Percentiles rank a stretch among this genome's conserved stretches.
phyloP scores from a whole-genome alignment of 1,140 invertebrate species.

The Drosophila ohnishii region DNA sequence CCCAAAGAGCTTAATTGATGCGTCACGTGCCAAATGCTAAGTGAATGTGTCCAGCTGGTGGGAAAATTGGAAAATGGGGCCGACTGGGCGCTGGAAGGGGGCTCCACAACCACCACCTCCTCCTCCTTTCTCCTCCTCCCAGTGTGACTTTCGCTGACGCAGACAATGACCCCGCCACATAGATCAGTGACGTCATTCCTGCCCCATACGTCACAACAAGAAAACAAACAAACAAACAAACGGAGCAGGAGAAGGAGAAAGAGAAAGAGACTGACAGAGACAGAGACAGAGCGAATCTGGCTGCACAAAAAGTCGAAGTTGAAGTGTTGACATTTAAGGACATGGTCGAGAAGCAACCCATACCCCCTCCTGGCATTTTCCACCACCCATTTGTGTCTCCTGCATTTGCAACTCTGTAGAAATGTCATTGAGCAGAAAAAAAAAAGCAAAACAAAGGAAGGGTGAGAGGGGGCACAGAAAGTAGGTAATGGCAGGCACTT shows the following conservation, averaged over 20 bases:
- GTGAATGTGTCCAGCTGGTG: slow-evolving; percentile 18
- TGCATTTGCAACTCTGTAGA: slow-evolving; percentile 51
- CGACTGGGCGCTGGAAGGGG: neutral
- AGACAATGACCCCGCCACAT: slow-evolving; percentile 66
- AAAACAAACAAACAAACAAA: slow-evolving; percentile 20
- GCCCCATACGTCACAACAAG: slow-evolving; percentile 56
- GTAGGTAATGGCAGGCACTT: neutral
- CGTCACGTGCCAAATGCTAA: slow-evolving; percentile 46
- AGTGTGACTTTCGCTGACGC: slow-evolving; percentile 53
- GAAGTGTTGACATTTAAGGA: slow-evolving; percentile 78
- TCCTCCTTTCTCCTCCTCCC: neutral
- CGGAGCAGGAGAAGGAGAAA: neutral
- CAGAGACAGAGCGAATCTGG: slow-evolving; percentile 10
- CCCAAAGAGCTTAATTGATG: slow-evolving; percentile 36
- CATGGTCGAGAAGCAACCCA: slow-evolving; percentile 21
- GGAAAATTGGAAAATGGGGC: slow-evolving; percentile 1
- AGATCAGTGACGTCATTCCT: slow-evolving; percentile 63
- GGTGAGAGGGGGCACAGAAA: neutral
- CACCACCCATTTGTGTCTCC: slow-evolving; percentile 38
- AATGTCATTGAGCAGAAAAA: slow-evolving; percentile 55
- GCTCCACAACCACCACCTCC: neutral
- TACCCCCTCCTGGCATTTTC: slow-evolving; percentile 5
- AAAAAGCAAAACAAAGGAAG: neutral
- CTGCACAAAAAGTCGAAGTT: slow-evolving; percentile 77
- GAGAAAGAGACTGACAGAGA: slow-evolving; percentile 10